Base-by-base conservation (phyloP, 1,140 invertebrate species). In the Trachelipus rathkii region DNA sequence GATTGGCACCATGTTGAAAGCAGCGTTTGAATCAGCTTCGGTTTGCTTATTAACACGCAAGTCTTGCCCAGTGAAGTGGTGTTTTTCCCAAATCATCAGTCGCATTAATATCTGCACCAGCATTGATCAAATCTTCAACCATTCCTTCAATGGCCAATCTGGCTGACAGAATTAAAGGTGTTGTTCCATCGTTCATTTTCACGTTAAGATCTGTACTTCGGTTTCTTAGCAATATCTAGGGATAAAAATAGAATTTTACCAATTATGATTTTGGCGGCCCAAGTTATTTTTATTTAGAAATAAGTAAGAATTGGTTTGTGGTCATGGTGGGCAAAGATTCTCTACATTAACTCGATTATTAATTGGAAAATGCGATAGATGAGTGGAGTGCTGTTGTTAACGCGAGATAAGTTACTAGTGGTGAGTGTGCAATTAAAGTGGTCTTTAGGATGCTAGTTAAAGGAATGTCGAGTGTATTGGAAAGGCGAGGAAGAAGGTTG, bases 41-140 rank as follows among this genome's bases (percentile, higher is more conserved):
- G 94, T 92, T n/a, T n/a, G n/a, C 82, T 98, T 98, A 82, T 98
- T 97, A 0, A 98, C 95, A 9, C n/a, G 96, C 93, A 0, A 95
- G n/a, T n/a, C n/a, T 93, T 0, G 96, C 96, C 96, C 96, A 99
- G 83, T 99, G 96, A 0, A 99, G 87, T 0, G 95, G 95, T 0
- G 96, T 97, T 85, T 97, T 97, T 69, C 95, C 95, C 67, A 91
- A 92, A 84, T 97, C 96, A 84, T 98, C 96, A 0, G 94, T 91
- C 0, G 94, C 93, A 86, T 98, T 98, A 33, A 98, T 95, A 82
- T 99, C 96, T 3, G 95, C 94, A 83, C 95, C n/a, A 0, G 94
- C 93, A 81, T 93, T 95, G 23, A 98, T 96, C 0, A 98, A 86
- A 83, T 96, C 94, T 82, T 97, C 95, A 0, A 98, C 94, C 94